Conservation (phyloP, 2,113 vertebrate species). For the Myotis brandtii region DNA sequence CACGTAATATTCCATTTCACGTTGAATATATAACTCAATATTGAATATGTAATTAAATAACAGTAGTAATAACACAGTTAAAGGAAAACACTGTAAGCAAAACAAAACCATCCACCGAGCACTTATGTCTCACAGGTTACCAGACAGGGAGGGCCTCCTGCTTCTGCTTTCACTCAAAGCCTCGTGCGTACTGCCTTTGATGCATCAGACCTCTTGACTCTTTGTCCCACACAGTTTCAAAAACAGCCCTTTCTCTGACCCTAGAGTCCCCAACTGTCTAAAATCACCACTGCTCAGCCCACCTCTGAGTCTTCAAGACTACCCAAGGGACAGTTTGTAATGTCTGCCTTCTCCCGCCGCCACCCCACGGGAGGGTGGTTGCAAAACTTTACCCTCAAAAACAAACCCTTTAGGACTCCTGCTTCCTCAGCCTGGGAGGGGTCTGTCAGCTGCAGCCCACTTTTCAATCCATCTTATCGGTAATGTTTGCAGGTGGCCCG, state of each 20-base stretch:
- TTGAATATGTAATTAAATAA: not conserved
- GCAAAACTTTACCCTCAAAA: conserved; percentile 67
- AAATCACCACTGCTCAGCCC: not conserved
- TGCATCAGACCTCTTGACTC: not conserved
- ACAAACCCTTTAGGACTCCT: conserved; percentile 67
- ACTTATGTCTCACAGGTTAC: not conserved
- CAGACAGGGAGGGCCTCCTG: not conserved
- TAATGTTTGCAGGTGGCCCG: conserved; percentile 84
- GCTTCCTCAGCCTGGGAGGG: conserved; percentile 59
- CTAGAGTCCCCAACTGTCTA: not conserved
- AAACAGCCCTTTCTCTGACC: not conserved
- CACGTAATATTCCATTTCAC: conserved; percentile 12
- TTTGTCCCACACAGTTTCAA: not conserved
- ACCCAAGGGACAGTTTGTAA: not conserved
- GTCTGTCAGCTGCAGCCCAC: conserved; percentile 72
- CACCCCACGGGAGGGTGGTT: not conserved
- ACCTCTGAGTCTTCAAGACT: not conserved
- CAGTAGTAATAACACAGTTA: conserved; percentile 18
- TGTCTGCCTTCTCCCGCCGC: not conserved
- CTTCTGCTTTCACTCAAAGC: not conserved
- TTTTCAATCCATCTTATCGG: conserved; percentile 81
- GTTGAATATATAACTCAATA: not conserved
- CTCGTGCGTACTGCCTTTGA: not conserved
- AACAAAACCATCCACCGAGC: not conserved
- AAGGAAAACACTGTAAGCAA: conserved; percentile 11